Evolutionary conservation across 2,113 vertebrate genomes (phyloP).

Genomic region (Protobothrops flavoviridis): DNA sequence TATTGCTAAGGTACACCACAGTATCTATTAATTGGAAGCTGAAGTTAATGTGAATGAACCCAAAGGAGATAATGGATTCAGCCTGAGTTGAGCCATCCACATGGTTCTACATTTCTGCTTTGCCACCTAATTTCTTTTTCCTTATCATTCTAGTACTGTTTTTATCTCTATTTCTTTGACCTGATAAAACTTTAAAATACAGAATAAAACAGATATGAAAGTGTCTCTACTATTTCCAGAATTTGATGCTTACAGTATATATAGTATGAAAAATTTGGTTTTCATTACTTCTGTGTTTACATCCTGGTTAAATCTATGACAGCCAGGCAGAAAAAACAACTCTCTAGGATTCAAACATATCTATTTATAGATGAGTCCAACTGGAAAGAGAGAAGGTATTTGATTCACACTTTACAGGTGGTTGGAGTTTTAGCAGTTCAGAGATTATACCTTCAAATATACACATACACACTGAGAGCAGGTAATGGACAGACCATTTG

Average conservation of each 20-base stretch:
- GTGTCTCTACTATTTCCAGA: background rate
- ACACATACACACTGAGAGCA: background rate
- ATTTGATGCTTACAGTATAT: background rate
- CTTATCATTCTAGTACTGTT: background rate
- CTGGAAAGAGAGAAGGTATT: background rate
- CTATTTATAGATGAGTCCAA: background rate
- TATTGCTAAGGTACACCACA: background rate
- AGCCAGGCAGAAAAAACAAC: background rate
- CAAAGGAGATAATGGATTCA: background rate
- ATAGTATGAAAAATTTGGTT: background rate
- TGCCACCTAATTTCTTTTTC: background rate
- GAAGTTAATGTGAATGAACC: background rate
- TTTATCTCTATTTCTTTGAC: background rate
- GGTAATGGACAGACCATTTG: background rate
- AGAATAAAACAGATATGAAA: background rate
- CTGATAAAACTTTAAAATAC: background rate
- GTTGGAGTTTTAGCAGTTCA: background rate
- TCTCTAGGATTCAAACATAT: background rate
- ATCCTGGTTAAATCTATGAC: background rate
- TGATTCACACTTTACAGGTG: background rate
- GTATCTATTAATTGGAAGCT: background rate
- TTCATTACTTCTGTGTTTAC: background rate
- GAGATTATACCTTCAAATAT: background rate
- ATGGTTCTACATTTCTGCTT: background rate
- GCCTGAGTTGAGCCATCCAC: background rate